Evolutionary conservation across 2,888 invertebrate species (phyloP).

Genomic region (Ellobium chinense): DNA sequence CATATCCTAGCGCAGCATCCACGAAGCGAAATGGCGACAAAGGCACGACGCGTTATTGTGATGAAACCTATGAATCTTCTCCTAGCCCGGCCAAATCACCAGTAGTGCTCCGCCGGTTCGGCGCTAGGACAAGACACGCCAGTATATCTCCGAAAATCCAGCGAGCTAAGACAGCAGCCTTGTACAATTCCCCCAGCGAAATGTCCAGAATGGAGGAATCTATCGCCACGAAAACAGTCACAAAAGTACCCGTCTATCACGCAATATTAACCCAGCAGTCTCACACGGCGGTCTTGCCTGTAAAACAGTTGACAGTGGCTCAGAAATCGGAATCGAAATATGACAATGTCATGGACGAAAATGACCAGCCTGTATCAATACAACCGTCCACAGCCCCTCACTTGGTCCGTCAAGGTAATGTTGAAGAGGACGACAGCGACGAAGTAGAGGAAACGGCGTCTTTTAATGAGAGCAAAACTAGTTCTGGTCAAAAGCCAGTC

Average conservation of each 20-base stretch:
- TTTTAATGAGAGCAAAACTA: neutral
- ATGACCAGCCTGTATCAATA: neutral
- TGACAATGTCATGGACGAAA: conserved; percentile 28
- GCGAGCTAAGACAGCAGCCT: conserved; percentile 38
- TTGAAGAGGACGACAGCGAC: neutral
- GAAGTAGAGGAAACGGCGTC: neutral
- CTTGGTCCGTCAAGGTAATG: neutral
- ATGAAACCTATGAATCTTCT: conserved; percentile 23
- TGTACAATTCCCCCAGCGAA: conserved; percentile 42
- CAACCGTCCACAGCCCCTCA: no score
- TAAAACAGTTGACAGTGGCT: neutral
- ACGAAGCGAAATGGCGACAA: neutral
- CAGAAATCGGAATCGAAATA: conserved; percentile 29
- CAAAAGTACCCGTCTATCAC: neutral
- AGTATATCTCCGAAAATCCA: conserved; percentile 45
- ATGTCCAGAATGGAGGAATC: conserved; percentile 5
- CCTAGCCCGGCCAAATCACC: conserved; percentile 37
- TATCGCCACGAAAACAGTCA: neutral
- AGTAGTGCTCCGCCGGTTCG: conserved; percentile 33
- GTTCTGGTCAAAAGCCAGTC: neutral
- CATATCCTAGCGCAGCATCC: neutral
- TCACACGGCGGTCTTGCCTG: neutral
- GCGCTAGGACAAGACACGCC: conserved; percentile 39
- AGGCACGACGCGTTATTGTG: conserved; percentile 3
- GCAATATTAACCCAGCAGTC: neutral